Evolutionary conservation across 2,888 invertebrate species (phyloP), one percentile per base, ranked within the genome.

Genomic region (Rhagonycha fulva): DNA sequence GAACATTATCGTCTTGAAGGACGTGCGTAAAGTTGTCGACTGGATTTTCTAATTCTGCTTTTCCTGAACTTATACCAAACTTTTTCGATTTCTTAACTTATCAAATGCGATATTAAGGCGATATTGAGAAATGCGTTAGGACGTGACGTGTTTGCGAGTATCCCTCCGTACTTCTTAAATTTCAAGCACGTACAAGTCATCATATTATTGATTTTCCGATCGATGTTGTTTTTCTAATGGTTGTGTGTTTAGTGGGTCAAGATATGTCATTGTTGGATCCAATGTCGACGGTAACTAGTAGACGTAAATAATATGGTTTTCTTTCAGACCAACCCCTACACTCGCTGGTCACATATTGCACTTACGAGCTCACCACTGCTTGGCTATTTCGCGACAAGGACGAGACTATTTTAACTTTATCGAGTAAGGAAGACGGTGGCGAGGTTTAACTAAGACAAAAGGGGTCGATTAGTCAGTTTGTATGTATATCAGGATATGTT

Each of bases 391-490:
- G 77, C 70, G 78, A 81, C 79, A 78, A 81, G 79, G 80, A 82
- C 79, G 80, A 80, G 75, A 78, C 77, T 78, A 72, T n/a, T 60
- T 75, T 72, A 23, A 69, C 74, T 75, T 68, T 74, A 75, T 28
- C 67, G 77, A 62, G 74, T 76, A 77, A 80, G 68, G 72, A 80
- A 79, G 80, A 80, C 70, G 79, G 73, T 74, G 77, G 75, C 76
- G 78, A 78, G 80, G 81, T 79, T 80, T 78, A 71, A 77, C 76
- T 82, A 84, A 85, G 85, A 85, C 85, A 85, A 86, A 84, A 85
- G 84, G 84, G 85, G 85, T 85, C 84, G 85, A 86, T 86, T 85
- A 86, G 86, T 86, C 85, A 87, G 86, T 87, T 86, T 85, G 86
- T 85, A 86, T 86, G 85, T 86, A 85, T 83, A 85, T 83, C 82